Evolutionary conservation across 1,140 invertebrate genomes (phyloP).

Genomic region (Charaxes varanes): DNA sequence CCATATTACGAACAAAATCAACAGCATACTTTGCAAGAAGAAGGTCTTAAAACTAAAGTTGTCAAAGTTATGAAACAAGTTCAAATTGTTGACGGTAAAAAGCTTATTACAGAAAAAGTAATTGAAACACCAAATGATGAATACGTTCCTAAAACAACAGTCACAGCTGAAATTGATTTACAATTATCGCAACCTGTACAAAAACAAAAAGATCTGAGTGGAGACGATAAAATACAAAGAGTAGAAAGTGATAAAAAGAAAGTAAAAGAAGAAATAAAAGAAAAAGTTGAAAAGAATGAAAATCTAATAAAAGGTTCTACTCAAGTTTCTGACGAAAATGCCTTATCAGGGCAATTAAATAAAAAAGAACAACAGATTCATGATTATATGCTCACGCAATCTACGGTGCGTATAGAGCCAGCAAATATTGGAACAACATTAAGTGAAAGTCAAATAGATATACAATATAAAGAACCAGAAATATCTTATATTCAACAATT

Average conservation of each 20-base stretch:
- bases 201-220: background rate
- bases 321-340: slow-evolving; percentile 19
- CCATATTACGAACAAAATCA: slow-evolving; percentile 78
- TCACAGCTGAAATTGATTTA: slow-evolving; percentile 9
- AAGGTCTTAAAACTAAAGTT: slow-evolving; percentile 72
- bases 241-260: slow-evolving; percentile 81
- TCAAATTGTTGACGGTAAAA: slow-evolving; percentile 84
- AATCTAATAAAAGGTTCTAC: slow-evolving; percentile 81
- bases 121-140: slow-evolving; percentile 80
- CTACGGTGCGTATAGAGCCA: slow-evolving; percentile 30
- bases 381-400: slow-evolving; percentile 11
- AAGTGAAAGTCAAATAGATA: slow-evolving; percentile 23
- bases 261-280: slow-evolving; percentile 50
- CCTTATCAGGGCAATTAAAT: too few relatives aligned
- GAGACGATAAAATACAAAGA: slow-evolving; percentile 70
- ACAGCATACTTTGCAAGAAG: slow-evolving; percentile 36
- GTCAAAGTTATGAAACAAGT: slow-evolving; percentile 81
- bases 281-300: slow-evolving; percentile 77
- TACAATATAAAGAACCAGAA: slow-evolving; percentile 22
- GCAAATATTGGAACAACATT: slow-evolving; percentile 25
- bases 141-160: slow-evolving; percentile 14
- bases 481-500: slow-evolving; percentile 39
- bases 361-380: too few relatives aligned
- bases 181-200: background rate
- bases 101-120: slow-evolving; percentile 79